These are phyloP conservation scores for Cephus pulcher DNA, from an alignment of 2,888 invertebrate genomes.

Conservation along the genomic window DNA sequence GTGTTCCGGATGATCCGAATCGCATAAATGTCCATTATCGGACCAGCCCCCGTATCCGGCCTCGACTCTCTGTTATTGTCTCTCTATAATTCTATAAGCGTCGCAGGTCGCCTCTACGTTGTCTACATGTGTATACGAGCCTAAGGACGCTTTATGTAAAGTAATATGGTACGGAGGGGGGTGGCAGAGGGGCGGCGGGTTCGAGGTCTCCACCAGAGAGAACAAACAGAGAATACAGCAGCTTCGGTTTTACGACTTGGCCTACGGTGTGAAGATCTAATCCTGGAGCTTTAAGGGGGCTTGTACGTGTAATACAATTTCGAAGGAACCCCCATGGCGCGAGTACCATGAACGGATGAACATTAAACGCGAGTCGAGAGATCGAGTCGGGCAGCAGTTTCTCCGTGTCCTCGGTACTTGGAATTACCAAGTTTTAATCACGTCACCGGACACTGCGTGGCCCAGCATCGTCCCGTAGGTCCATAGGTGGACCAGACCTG, in stretches of 20 bases:
- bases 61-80: constrained; percentile 43
- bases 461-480: not conserved
- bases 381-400: not conserved
- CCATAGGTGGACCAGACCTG: not conserved
- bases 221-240: not conserved
- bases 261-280: not conserved
- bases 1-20: constrained; percentile 13
- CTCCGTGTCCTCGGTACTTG: not conserved
- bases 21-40: constrained; percentile 53
- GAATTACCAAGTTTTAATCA: not conserved
- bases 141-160: not conserved
- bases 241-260: not conserved
- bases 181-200: too few relatives aligned
- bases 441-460: not conserved
- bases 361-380: not conserved
- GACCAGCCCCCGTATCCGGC: constrained; percentile 35
- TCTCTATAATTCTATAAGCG: constrained; percentile 3
- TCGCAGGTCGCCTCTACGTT: constrained; percentile 7
- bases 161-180: not conserved
- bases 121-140: constrained; percentile 13
- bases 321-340: not conserved
- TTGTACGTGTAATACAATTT: not conserved
- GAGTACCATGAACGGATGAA: not conserved
- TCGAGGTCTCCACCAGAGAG: not conserved
- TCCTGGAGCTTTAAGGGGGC: not conserved